phyloP scores from a whole-genome alignment of 2,888 invertebrate species.

The Thera obeliscata region DNA sequence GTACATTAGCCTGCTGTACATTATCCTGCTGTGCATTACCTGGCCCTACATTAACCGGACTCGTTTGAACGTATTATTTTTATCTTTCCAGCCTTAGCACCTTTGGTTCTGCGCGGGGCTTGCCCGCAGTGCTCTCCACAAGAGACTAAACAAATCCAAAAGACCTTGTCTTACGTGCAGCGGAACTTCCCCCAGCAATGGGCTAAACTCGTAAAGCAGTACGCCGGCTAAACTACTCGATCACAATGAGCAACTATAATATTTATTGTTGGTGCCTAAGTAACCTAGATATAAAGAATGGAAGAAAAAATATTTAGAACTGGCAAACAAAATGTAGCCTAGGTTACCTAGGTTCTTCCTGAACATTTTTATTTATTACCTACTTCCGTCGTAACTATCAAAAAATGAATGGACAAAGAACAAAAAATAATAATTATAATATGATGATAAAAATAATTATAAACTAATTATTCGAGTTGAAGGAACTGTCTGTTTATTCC shows the following conservation, averaged over 20 bases:
- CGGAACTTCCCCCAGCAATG: constrained; percentile 91
- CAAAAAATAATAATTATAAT: too few relatives aligned
- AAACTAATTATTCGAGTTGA: too few relatives aligned
- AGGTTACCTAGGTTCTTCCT: too few relatives aligned
- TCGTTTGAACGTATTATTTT: not conserved
- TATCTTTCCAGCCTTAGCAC: constrained; percentile 86
- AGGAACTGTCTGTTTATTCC: too few relatives aligned
- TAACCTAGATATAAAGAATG: not conserved
- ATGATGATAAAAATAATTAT: too few relatives aligned
- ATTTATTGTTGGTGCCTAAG: constrained; percentile 17
- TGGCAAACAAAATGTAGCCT: too few relatives aligned
- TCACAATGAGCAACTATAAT: constrained; percentile 12
- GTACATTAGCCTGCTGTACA: too few relatives aligned
- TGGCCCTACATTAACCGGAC: too few relatives aligned
- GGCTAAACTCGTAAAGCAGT: constrained; percentile 89
- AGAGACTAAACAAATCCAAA: constrained; percentile 89
- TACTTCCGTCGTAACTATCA: too few relatives aligned
- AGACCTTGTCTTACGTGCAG: constrained; percentile 89
- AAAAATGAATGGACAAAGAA: too few relatives aligned
- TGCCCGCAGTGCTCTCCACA: constrained; percentile 89
- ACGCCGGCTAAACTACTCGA: constrained; percentile 78
- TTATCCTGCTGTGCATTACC: too few relatives aligned
- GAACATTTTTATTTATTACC: too few relatives aligned
- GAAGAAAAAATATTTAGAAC: not conserved
- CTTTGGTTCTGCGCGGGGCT: constrained; percentile 88